Percentiles rank a stretch among this genome's conserved stretches.
phyloP scores from a whole-genome alignment of 2,113 vertebrate species.

The Monarcha castaneiventris region DNA sequence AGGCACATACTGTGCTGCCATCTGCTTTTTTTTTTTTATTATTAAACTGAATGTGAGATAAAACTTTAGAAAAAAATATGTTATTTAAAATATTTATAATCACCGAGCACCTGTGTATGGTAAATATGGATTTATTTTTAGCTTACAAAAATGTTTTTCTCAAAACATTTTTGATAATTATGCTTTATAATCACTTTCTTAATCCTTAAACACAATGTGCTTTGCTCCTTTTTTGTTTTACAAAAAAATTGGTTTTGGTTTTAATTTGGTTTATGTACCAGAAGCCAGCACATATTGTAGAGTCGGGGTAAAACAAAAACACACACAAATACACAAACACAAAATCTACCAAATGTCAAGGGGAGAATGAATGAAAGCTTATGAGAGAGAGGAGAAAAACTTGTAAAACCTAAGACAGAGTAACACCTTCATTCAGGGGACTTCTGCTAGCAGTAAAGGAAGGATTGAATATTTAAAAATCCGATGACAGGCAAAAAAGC shows the following conservation, averaged over 20 bases:
- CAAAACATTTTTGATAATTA: background rate
- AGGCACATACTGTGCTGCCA: conserved; percentile 44
- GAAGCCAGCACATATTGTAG: background rate
- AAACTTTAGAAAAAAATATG: background rate
- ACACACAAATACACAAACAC: background rate
- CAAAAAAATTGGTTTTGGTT: background rate
- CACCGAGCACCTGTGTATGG: background rate
- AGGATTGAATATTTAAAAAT: background rate
- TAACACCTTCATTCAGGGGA: background rate
- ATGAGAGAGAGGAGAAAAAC: background rate
- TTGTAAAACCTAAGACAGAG: background rate
- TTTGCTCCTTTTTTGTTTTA: background rate
- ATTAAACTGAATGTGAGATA: conserved; percentile 3
- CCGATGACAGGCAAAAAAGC: background rate
- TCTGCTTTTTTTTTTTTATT: conserved; percentile 57
- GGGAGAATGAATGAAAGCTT: background rate
- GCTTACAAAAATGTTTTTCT: background rate
- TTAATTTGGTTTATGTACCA: background rate
- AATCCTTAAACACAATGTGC: background rate
- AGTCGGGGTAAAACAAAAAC: background rate
- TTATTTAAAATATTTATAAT: conserved; percentile 40
- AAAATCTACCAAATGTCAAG: background rate
- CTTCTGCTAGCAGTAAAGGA: background rate
- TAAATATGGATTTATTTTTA: conserved; percentile 1
- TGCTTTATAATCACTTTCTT: background rate